Conservation (phyloP, 1,140 invertebrate species). For the Proctacanthus coquilletti region DNA sequence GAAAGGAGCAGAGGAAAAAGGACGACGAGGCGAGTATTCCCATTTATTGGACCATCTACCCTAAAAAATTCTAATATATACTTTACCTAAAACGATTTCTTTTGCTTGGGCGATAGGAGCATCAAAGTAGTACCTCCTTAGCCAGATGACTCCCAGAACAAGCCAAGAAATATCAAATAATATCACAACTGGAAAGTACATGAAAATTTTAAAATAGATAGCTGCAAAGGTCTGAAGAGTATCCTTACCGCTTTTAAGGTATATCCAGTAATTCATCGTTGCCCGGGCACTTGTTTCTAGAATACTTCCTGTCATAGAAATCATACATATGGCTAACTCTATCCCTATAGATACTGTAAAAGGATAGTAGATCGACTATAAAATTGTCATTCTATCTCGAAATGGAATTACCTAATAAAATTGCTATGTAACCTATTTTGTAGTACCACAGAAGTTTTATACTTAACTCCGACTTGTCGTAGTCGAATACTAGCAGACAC, state of each 20-base stretch:
- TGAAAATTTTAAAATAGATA: background rate
- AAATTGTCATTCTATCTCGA: background rate
- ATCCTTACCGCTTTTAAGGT: constrained; percentile 58
- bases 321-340: constrained; percentile 55
- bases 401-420: constrained; percentile 33
- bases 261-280: constrained; percentile 69
- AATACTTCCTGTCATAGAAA: constrained; percentile 70
- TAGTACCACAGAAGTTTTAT: constrained; percentile 48
- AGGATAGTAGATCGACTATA: constrained; percentile 1
- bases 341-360: constrained; percentile 46
- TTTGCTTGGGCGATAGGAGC: constrained; percentile 55
- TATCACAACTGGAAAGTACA: constrained; percentile 42
- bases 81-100: constrained; percentile 62
- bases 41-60: no score
- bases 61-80: constrained; percentile 8
- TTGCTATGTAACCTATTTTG: constrained; percentile 52
- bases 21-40: no score
- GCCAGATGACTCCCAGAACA: constrained; percentile 57
- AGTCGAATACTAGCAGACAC: constrained; percentile 42
- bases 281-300: constrained; percentile 55
- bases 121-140: constrained; percentile 48
- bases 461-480: constrained; percentile 42
- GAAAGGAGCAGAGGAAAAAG: no score
- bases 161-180: constrained; percentile 63
- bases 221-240: background rate